Percentiles rank a stretch among this genome's conserved stretches.
Conservation (phyloP, 1,140 invertebrate genomes). For the Bombus ignitus region DNA sequence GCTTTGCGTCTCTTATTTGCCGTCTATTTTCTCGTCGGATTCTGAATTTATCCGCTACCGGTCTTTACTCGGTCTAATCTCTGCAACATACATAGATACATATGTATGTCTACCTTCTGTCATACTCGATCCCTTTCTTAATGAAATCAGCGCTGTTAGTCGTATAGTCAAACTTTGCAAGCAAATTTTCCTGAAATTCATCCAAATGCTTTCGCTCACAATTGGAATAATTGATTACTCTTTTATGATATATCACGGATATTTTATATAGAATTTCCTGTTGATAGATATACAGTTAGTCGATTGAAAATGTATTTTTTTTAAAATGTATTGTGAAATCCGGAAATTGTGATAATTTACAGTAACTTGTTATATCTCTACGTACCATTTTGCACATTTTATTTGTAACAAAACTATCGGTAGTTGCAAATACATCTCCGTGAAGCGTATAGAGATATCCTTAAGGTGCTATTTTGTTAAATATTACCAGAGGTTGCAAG, state of each 20-base stretch:
- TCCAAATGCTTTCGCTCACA: not conserved
- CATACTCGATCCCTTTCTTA: not conserved
- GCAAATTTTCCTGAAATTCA: not conserved
- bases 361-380: no score
- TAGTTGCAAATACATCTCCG: not conserved
- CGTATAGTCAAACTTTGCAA: not conserved
- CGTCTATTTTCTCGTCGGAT: conserved; percentile 11
- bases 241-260: not conserved
- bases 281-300: no score
- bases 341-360: not conserved
- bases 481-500: not conserved
- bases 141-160: not conserved
- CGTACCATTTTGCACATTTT: no score
- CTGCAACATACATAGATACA: not conserved
- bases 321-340: not conserved
- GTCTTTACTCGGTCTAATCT: not conserved
- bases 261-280: no score
- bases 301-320: not conserved
- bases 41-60: conserved; percentile 6
- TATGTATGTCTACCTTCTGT: not conserved
- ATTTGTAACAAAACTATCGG: not conserved
- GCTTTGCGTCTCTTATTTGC: conserved; percentile 29
- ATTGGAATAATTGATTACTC: not conserved
- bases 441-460: not conserved
- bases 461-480: not conserved